Evolutionary conservation across 2,888 invertebrate genomes (phyloP), one percentile per base, ranked within the genome.

Genomic region (Melipona bicolor): DNA sequence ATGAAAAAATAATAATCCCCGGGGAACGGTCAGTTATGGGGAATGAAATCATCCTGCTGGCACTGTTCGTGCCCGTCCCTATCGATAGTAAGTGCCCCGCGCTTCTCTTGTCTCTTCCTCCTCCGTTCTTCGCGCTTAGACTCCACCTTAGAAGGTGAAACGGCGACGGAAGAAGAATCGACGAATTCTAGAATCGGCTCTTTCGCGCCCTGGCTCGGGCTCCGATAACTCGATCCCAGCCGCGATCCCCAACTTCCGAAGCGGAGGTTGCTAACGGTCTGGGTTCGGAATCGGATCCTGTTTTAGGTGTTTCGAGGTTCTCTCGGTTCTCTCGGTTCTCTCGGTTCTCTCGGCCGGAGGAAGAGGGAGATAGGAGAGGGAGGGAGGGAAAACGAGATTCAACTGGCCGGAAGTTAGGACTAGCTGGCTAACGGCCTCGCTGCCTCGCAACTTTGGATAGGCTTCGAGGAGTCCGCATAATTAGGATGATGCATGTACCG

Each of bases 1-100:
- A 94, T 94, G 94, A 94, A 94, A 94, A 93, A 94, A 94, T 94
- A 94, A 94, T 94, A 94, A 94, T 94, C 94, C 91, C 91, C 72
- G 72, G 91, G 92, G 93, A 93, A 88, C 91, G 91, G 93, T 92
- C 93, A 93, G 93, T 92, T 93, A 93, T 91, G 86, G 91, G 87
- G 89, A 92, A 88, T 88, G 87, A 91, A 91, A 93, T 92, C 92
- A 92, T 92, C 91, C 90, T 81, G 83, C 90, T 81, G 83, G 85
- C 88, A 87, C 86, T 84, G 73, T 77, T 85, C 81, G 79, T 80
- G 83, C 73, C 49, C 74, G 62, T 0, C 67, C 77, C 87, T 76
- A 81, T 85, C 75, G 85, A 85, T 72, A 77, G 61, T n/a, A n/a
- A n/a, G n/a, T 61, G 68, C 70, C 69, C 59, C 65, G 72, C 70